These are phyloP conservation scores for Drosophila ambigua DNA, from an alignment of 1,140 invertebrate genomes.

Conservation along the genomic window DNA sequence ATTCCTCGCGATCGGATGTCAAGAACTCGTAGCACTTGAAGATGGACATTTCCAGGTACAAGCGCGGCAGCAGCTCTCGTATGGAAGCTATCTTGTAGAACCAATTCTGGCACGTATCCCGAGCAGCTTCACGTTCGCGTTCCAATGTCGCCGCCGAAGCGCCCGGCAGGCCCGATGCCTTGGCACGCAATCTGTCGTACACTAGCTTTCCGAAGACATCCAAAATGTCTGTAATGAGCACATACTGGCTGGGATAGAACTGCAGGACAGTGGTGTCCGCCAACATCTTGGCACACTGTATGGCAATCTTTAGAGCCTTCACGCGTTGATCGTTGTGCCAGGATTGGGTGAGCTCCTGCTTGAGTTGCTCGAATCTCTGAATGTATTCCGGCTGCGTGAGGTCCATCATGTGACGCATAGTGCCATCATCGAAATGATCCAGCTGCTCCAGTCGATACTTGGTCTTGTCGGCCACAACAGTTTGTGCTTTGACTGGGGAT, in stretches of 20 bases:
- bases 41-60: constrained; percentile 97
- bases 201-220: constrained; percentile 98
- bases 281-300: constrained; percentile 97
- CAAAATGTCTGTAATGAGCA: constrained; percentile 97
- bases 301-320: constrained; percentile 97
- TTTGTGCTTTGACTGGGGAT: constrained; percentile 90
- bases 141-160: constrained; percentile 63
- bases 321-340: constrained; percentile 98
- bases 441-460: constrained; percentile 96
- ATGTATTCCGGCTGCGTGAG: constrained; percentile 97
- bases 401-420: constrained; percentile 93
- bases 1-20: constrained; percentile 87
- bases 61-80: constrained; percentile 95
- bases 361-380: constrained; percentile 93
- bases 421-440: constrained; percentile 96
- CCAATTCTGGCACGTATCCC: constrained; percentile 99
- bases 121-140: constrained; percentile 90
- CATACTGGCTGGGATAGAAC: constrained; percentile 99
- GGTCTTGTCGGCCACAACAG: constrained; percentile 94
- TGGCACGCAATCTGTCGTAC: constrained; percentile 92
- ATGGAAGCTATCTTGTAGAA: constrained; percentile 99
- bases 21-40: constrained; percentile 96
- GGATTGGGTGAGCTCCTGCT: constrained; percentile 93
- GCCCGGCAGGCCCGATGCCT: constrained; percentile 87
- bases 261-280: constrained; percentile 94